phyloP scores from a whole-genome alignment of 2,113 vertebrate genomes.

The Eulacestoma nigropectus region DNA sequence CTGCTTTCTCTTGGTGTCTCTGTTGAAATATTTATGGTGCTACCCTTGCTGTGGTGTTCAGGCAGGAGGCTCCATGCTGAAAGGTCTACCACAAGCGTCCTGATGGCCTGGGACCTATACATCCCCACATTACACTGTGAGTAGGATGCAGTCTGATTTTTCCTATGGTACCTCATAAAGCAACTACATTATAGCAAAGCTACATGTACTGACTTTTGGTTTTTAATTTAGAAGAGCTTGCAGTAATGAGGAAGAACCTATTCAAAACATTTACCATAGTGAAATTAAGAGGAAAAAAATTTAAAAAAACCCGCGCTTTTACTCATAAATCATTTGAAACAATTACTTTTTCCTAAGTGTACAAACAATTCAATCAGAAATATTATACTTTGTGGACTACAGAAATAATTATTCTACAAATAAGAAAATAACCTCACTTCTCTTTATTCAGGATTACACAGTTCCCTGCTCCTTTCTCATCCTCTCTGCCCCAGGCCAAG shows the following conservation, averaged over 20 bases:
- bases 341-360: not conserved
- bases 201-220: not conserved
- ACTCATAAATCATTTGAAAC: not conserved
- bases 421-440: not conserved
- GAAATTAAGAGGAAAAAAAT: not conserved
- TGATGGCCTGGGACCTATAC: not conserved
- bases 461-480: not conserved
- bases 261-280: not conserved
- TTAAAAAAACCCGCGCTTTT: accelerated
- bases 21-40: not conserved
- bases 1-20: not conserved
- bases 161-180: not conserved
- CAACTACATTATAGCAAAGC: not conserved
- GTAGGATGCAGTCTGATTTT: not conserved
- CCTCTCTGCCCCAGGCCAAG: not conserved
- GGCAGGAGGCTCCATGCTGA: not conserved
- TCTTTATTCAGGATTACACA: not conserved
- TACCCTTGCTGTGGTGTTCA: not conserved
- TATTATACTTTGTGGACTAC: not conserved
- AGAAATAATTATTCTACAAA: not conserved
- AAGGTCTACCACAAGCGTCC: not conserved
- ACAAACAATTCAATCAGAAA: not conserved
- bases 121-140: not conserved
- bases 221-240: not conserved
- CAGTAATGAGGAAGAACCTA: not conserved